A percentile compares a stretch with the other conserved stretches of the same genome.
These are phyloP conservation scores for Oreochromis aureus DNA, from an alignment of 2,113 vertebrate genomes.

Conservation along the genomic window DNA sequence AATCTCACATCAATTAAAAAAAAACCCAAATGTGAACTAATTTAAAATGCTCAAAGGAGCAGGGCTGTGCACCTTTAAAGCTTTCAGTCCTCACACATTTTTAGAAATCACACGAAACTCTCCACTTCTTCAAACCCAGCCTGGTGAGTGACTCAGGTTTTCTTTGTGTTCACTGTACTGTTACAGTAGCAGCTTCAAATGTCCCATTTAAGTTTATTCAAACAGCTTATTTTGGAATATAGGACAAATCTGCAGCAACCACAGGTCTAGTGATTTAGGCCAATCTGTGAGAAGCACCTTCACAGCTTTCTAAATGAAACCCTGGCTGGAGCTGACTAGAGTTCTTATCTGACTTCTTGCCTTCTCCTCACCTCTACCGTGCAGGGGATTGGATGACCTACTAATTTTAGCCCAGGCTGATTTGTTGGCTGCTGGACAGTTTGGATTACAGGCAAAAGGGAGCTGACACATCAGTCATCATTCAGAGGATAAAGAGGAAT, in stretches of 20 bases:
- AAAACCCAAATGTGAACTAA: neutral
- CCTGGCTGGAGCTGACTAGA: neutral
- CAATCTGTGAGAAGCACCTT: neutral
- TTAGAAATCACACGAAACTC: neutral
- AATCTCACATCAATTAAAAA: neutral
- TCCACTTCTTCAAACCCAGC: neutral
- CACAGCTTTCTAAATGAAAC: neutral
- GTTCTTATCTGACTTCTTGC: neutral
- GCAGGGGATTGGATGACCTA: slow-evolving; percentile 37
- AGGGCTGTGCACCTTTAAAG: neutral
- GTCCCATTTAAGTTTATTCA: neutral
- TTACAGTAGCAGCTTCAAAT: neutral
- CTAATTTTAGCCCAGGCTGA: slow-evolving; percentile 50
- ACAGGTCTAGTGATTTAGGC: neutral
- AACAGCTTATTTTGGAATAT: neutral
- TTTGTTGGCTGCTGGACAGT: neutral
- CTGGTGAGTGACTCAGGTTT: neutral
- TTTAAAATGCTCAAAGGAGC: neutral
- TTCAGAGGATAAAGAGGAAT: neutral
- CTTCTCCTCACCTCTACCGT: neutral
- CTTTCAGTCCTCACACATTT: neutral
- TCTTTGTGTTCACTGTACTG: neutral
- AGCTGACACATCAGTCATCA: neutral
- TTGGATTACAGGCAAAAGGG: slow-evolving; percentile 29
- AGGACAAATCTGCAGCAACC: neutral